A percentile compares a stretch with the other conserved stretches of the same genome.
Evolutionary conservation across 2,888 invertebrate species (phyloP).

Genomic region (Artemia sinica): DNA sequence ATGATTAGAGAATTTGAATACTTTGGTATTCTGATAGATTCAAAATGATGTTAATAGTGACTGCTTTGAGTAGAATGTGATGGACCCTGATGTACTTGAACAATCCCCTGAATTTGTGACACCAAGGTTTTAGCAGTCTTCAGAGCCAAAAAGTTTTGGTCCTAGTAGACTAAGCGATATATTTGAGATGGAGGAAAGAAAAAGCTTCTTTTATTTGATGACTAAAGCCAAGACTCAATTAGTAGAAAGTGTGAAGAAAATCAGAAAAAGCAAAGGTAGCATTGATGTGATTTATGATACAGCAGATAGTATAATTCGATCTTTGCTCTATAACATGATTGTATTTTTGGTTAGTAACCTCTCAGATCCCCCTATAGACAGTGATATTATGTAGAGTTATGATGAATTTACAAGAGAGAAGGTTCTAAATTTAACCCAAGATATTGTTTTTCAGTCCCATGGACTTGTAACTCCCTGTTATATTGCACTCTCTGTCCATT

Average conservation of each 20-base stretch:
- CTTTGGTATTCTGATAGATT: background rate
- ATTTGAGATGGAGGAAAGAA: constrained; percentile 4
- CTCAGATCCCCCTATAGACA: background rate
- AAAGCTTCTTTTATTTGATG: background rate
- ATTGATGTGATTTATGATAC: constrained; percentile 5
- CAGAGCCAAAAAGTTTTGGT: background rate
- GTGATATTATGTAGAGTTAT: background rate
- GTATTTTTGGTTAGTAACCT: background rate
- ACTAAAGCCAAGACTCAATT: background rate
- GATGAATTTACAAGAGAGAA: constrained; percentile 7
- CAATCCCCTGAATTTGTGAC: background rate
- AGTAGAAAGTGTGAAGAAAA: background rate
- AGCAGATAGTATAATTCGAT: background rate
- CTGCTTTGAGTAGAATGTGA: background rate
- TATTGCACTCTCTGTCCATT: constrained; percentile 7
- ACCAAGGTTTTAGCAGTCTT: background rate
- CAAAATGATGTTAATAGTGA: background rate
- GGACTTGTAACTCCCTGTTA: background rate
- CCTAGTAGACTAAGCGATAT: background rate
- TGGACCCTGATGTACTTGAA: background rate
- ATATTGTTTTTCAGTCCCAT: background rate
- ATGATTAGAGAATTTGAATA: background rate
- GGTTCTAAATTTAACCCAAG: constrained; percentile 12
- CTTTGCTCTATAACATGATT: background rate
- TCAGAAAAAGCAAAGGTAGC: background rate